Conservation (phyloP, 2,113 vertebrate species). For the Sebastes fasciatus region DNA sequence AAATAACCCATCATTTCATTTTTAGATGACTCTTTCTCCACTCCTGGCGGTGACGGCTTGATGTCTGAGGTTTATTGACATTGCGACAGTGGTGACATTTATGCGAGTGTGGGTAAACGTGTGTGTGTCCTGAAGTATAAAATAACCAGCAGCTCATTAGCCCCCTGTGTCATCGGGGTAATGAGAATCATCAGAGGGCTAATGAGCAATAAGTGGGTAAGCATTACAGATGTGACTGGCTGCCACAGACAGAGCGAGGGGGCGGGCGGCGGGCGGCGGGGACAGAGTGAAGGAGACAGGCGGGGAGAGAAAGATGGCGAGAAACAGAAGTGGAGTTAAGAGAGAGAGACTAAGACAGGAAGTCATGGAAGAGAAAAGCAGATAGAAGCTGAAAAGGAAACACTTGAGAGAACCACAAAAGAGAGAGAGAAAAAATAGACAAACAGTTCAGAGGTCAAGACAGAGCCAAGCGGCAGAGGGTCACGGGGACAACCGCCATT, state of each 20-base stretch:
- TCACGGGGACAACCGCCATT: constrained; percentile 43
- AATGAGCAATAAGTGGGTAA: constrained; percentile 60
- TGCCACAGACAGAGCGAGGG: constrained; percentile 1
- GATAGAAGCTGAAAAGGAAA: constrained; percentile 30
- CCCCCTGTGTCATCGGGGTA: constrained; percentile 40
- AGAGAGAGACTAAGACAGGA: constrained; percentile 36
- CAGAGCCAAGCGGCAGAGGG: constrained; percentile 20
- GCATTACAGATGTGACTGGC: constrained; percentile 44
- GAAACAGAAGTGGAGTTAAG: neutral
- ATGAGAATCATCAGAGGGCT: constrained; percentile 67
- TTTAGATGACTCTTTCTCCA: neutral
- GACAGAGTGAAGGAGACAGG: neutral
- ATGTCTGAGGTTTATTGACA: constrained; percentile 7
- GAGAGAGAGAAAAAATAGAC: neutral
- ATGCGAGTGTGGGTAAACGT: constrained; percentile 8
- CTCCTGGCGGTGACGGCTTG: neutral
- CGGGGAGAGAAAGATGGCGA: too few relatives aligned
- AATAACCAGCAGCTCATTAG: constrained; percentile 63
- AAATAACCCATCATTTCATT: neutral
- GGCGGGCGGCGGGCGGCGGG: neutral
- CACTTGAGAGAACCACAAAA: neutral
- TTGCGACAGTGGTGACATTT: constrained; percentile 36
- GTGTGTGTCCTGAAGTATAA: constrained; percentile 38
- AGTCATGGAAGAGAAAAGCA: constrained; percentile 27
- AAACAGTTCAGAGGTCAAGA: constrained; percentile 36